Percentiles rank a stretch among this genome's conserved stretches.
Conservation (phyloP, 1,140 invertebrate species). For the Galleria mellonella region DNA sequence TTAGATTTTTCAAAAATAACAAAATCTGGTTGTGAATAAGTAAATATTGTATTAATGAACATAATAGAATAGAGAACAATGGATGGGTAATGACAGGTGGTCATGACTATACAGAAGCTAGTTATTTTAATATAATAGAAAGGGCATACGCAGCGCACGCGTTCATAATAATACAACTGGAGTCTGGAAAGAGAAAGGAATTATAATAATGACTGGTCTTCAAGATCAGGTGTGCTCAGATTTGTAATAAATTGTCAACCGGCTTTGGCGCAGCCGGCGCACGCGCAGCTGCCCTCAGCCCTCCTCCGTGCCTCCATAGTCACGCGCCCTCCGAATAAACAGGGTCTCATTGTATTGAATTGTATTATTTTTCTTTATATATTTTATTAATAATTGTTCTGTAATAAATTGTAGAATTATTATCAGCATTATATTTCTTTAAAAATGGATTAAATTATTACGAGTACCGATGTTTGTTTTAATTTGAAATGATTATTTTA, state of each 20-base stretch:
- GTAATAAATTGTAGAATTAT: conserved; percentile 2
- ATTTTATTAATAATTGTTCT: conserved; percentile 7
- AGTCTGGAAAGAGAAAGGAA: conserved; percentile 39
- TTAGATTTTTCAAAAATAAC: conserved; percentile 56
- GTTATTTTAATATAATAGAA: conserved; percentile 14
- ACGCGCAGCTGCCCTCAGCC: conserved; percentile 60
- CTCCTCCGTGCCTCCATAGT: conserved; percentile 34
- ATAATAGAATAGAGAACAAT: neutral
- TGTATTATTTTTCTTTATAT: conserved; percentile 23
- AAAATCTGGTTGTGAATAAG: conserved; percentile 7
- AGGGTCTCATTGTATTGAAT: conserved; percentile 43
- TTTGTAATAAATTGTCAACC: conserved; percentile 62
- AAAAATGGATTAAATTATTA: too few relatives aligned
- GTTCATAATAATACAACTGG: conserved; percentile 23
- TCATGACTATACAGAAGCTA: conserved; percentile 9
- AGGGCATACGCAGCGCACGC: conserved; percentile 33
- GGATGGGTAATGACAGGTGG: neutral
- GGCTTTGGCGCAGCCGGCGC: conserved; percentile 55
- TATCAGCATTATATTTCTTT: neutral
- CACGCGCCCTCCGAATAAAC: conserved; percentile 47
- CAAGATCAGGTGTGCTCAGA: conserved; percentile 62
- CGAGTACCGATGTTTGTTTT: too few relatives aligned
- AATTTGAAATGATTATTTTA: too few relatives aligned
- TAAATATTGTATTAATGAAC: neutral
- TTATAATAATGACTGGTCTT: conserved; percentile 60